Evolutionary conservation across 2,113 vertebrate genomes (phyloP).

Genomic region (Donacobius atricapilla): DNA sequence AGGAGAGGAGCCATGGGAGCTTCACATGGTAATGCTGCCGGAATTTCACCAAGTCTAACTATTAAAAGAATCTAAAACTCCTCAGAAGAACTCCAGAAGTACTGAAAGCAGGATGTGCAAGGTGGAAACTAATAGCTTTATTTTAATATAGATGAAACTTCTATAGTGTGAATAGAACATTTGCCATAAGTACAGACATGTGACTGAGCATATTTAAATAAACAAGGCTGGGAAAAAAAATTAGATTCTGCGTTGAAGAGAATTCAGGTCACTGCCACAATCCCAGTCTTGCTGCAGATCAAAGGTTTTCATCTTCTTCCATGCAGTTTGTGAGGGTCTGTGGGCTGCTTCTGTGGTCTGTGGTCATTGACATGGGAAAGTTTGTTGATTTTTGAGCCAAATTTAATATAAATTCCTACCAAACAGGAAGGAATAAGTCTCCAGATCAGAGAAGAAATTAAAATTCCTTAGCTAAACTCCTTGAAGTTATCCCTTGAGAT

Average conservation of each 20-base stretch:
- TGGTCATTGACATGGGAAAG: not conserved
- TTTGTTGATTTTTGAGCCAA: not conserved
- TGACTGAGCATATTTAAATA: not conserved
- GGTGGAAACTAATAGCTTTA: not conserved
- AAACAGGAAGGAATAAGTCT: too few relatives aligned
- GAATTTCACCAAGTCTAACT: not conserved
- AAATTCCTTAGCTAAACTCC: not conserved
- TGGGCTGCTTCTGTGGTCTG: not conserved
- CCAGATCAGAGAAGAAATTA: not conserved
- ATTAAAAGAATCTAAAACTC: not conserved
- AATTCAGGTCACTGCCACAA: not conserved
- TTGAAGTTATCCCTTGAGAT: not conserved
- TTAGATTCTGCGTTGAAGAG: not conserved
- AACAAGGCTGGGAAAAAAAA: not conserved
- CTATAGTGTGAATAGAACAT: not conserved
- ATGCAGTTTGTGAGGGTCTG: not conserved
- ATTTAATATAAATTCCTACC: not conserved
- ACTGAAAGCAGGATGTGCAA: not conserved
- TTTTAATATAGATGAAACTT: not conserved
- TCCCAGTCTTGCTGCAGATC: not conserved
- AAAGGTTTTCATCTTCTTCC: not conserved
- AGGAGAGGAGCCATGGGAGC: not conserved
- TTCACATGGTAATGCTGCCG: not conserved
- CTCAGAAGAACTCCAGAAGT: not conserved
- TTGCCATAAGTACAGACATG: not conserved